Base-by-base conservation (phyloP, 2,888 invertebrate species). In the Drosophila demipolita region DNA sequence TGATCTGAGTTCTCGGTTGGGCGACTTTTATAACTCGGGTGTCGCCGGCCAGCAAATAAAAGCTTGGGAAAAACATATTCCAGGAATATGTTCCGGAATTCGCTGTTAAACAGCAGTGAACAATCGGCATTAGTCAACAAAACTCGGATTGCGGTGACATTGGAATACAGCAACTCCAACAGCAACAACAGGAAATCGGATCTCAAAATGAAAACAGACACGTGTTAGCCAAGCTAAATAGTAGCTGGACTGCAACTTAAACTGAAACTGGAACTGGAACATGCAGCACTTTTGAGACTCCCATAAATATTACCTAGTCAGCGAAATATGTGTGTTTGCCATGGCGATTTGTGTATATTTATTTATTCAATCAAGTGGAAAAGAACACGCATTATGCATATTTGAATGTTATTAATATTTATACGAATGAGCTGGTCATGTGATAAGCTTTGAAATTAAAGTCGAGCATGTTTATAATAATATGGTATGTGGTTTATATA, bases 81-180 rank as follows among this genome's bases (percentile, higher is more conserved):
- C 89, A 87, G 91, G 91, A 91, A 91, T 90, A 86, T 86, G 82
- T 91, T 91, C 91, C 91, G 91, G 91, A 91, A 91, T 91, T 91
- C 88, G 79, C 78, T 83, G 88, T 86, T 91, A 91, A 91, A 89
- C 85, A 83, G 79, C 82, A 87, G 83, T 74, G 87, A 76, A 72
- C 74, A 68, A 73, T 68, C 63, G 74, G 50, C 72, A 73, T 55
- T 66, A 73, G 65, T 67, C 61, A 75, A 70, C 81, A 58, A 29
- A 62, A 62, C 67, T 76, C 75, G 49, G 70, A 52, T 82, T 81
- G 73, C 85, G 77, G 78, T 74, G 79, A 80, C 72, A 80, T 78
- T 67, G 58, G 75, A 62, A 62, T 73, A 73, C 68, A 73, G 61
- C 63, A 69, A 33, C 29, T 32, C 3, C 50, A 52, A 23, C 38